Base-by-base conservation (phyloP, 2,888 invertebrate species). In the Chirona hameri region DNA sequence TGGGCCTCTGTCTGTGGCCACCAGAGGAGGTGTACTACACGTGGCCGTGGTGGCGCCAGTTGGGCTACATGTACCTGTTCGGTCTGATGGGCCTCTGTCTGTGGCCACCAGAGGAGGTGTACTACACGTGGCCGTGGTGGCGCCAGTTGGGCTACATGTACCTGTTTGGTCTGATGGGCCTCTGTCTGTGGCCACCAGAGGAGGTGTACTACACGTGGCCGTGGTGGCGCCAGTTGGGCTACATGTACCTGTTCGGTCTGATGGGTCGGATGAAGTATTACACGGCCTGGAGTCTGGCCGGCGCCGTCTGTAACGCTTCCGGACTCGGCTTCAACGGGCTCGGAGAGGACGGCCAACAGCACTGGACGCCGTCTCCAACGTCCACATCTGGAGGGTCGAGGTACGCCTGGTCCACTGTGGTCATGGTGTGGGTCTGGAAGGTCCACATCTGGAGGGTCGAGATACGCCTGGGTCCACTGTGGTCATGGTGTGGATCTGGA, bases 241-340 rank as follows among this genome's bases (percentile, higher is more conserved):
- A 93, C 89, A 89, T 96, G 85, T 89, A 92, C 86, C 89, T 92
- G 85, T 91, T 93, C 80, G 95, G 96, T 82, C 91, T 94, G 85
- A 90, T 94, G 84, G 93, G 93, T 84, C 92, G 97, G 85, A 94
- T 94, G 89, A 97, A 97, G 90, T 98, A 98, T 90, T 98, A 98
- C 89, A 95, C 97, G 88, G 98, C 97, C n/a, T 98, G 98, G 98
- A 90, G 95, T 83, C 90, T 98, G 86, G 96, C 97, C 12, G 99
- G 99, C 88, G 95, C 96, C 0, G 94, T 98, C 85, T 97, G 96
- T 88, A 98, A 98, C 88, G 95, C 96, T 88, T 94, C 95, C 31
- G 99, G 99, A 0, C 91, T 99, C 87, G 96, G 95, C 27, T 95
- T 93, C 87, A 91, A 91, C 86, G 98, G 98, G 0, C 95, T 93